Percentiles rank a stretch among this genome's conserved stretches.
Evolutionary conservation across 2,797 vertebrate species (phyloP).

Genomic region (Pampus argenteus): DNA sequence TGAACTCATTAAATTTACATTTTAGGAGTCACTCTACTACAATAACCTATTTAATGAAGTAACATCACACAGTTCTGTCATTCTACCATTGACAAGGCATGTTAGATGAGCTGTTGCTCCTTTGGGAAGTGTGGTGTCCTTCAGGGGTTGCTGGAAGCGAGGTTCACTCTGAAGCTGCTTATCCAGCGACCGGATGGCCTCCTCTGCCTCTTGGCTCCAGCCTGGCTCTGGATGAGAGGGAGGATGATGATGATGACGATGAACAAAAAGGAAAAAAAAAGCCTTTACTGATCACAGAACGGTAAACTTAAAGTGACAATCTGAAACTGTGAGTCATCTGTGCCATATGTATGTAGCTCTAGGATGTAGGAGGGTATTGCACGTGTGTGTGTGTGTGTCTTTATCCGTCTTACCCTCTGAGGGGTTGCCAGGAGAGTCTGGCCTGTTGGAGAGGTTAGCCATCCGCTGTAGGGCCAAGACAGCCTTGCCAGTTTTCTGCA

Average conservation of each 20-base stretch:
- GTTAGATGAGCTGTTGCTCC: constrained; percentile 75
- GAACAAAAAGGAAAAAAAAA: constrained; percentile 46
- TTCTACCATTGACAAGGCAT: constrained; percentile 82
- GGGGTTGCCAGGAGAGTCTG: constrained; percentile 73
- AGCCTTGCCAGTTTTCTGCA: constrained; percentile 88
- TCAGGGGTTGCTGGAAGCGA: constrained; percentile 69
- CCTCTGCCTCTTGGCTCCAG: constrained; percentile 82
- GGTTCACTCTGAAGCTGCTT: constrained; percentile 76
- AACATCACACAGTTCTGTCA: constrained; percentile 15
- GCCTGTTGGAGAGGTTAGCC: constrained; percentile 82
- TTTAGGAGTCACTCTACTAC: too few relatives aligned
- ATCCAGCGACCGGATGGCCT: constrained; percentile 80
- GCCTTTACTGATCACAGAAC: constrained; percentile 68
- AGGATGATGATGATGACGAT: constrained; percentile 9
- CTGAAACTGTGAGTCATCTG: constrained; percentile 66
- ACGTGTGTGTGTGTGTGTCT: constrained; percentile 3
- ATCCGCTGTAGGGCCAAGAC: constrained; percentile 89
- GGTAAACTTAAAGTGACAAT: constrained; percentile 77
- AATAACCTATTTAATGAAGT: constrained; percentile 31
- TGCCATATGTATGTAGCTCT: constrained; percentile 61
- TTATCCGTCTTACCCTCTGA: constrained; percentile 77
- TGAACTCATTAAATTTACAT: too few relatives aligned
- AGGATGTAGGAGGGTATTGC: constrained; percentile 36
- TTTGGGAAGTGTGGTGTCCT: constrained; percentile 69
- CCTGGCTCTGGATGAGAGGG: constrained; percentile 71